These are phyloP conservation scores for Drosophila murphyi DNA, from an alignment of 1,140 invertebrate genomes.

Conservation along the genomic window DNA sequence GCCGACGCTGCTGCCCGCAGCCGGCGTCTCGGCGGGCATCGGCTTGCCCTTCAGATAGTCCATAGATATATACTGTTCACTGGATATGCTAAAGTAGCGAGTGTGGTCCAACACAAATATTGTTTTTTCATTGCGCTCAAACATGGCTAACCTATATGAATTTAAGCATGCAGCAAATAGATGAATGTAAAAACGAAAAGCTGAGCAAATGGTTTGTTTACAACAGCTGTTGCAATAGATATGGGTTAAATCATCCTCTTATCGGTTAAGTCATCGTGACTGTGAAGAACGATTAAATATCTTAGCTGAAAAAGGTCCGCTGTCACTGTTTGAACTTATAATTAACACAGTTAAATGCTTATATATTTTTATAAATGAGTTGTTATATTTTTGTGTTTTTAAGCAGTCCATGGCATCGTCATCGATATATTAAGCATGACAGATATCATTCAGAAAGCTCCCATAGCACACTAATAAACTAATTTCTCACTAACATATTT, in stretches of 20 bases:
- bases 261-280: background rate
- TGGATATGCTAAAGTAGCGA: slow-evolving; percentile 93
- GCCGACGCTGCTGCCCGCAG: slow-evolving; percentile 12
- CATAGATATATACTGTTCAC: slow-evolving; percentile 94
- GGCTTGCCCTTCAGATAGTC: slow-evolving; percentile 91
- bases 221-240: slow-evolving; percentile 38
- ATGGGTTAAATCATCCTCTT: slow-evolving; percentile 7
- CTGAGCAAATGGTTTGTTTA: slow-evolving; percentile 36
- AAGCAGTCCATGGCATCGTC: no score
- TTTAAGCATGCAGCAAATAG: slow-evolving; percentile 5
- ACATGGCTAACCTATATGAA: slow-evolving; percentile 51
- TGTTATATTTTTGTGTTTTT: no score
- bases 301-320: background rate
- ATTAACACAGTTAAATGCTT: no score
- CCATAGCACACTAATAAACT: background rate
- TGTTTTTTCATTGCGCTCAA: slow-evolving; percentile 93
- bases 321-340: background rate
- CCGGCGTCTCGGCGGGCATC: slow-evolving; percentile 5
- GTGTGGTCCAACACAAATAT: slow-evolving; percentile 97
- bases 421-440: no score
- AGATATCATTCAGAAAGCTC: no score
- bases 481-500: background rate
- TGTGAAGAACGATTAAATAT: background rate
- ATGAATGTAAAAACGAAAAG: background rate
- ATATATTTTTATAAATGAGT: no score